phyloP scores from a whole-genome alignment of 2,797 vertebrate genomes.

The Loris lydekkerianus region DNA sequence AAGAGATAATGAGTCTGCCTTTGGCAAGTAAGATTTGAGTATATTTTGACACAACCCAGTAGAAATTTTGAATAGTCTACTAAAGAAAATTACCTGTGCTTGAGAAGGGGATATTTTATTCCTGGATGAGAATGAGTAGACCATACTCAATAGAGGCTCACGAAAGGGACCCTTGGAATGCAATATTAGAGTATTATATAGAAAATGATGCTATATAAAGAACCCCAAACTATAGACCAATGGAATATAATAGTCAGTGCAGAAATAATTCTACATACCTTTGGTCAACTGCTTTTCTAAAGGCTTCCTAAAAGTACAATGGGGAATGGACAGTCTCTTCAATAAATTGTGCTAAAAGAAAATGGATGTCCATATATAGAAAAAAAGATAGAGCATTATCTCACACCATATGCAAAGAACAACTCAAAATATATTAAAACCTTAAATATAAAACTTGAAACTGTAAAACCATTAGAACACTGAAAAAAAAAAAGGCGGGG shows the following conservation, averaged over 20 bases:
- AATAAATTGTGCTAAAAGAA: background rate
- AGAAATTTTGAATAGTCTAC: background rate
- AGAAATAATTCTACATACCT: background rate
- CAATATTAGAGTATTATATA: background rate
- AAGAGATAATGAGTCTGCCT: background rate
- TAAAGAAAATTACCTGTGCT: background rate
- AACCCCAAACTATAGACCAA: background rate
- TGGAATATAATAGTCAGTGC: background rate
- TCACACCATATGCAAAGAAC: background rate
- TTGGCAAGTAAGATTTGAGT: background rate
- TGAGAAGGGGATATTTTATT: background rate
- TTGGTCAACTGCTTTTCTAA: background rate
- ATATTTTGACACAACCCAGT: background rate
- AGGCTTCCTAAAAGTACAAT: background rate
- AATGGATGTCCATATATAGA: background rate
- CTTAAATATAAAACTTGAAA: background rate
- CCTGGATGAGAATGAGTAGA: background rate
- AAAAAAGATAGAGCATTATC: background rate
- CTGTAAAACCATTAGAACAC: background rate
- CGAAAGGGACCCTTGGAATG: background rate
- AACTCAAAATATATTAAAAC: background rate
- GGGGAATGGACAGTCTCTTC: background rate
- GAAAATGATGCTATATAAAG: background rate
- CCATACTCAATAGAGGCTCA: background rate
- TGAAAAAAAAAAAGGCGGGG: background rate